Base-by-base conservation (phyloP, 2,888 invertebrate genomes). In the Amphipoea lucens region DNA sequence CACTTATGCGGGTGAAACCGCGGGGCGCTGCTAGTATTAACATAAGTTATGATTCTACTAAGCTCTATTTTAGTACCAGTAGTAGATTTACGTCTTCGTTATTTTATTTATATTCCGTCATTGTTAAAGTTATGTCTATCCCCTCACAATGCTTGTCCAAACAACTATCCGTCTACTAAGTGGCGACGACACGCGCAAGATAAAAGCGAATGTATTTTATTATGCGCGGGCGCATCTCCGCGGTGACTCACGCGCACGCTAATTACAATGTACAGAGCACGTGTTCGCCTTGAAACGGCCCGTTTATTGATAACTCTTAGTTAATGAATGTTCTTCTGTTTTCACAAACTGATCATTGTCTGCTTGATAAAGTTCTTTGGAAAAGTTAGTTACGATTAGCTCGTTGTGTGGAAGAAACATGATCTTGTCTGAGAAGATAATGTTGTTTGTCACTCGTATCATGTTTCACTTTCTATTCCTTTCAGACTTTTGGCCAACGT, bases 221-320 rank as follows among this genome's bases (percentile, higher is more conserved):
- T 78, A 91, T 90, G 91, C 91, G 90, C 90, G 81, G 87, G 91
- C 92, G 92, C 93, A 92, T 93, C 92, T 85, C 87, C 82, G 84
- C 83, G 88, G 88, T 94, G 94, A 94, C 91, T 94, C 95, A 94
- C 88, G 87, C 90, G 87, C 87, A 85, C 87, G 89, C 91, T 92
- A 94, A 94, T 93, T 93, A 93, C 93, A 91, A 90, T 91, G 89
- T 90, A 89, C 90, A 78, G 86, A 90, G 89, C 93, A 95, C 95
- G 95, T 94, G 95, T 90, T 94, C 89, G 91, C 93, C 92, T 94
- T 92, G 93, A 92, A 91, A 87, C 87, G 86, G 89, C 90, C 88
- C 87, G 90, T 84, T 90, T 93, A 91, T 90, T 91, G 93, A 93
- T 92, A 92, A 93, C 90, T 89, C 79, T 86, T 85, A 83, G 82